Percentiles rank a stretch among this genome's conserved stretches.
phyloP scores from a whole-genome alignment of 2,113 vertebrate genomes.

The Microcebus jonahi region DNA sequence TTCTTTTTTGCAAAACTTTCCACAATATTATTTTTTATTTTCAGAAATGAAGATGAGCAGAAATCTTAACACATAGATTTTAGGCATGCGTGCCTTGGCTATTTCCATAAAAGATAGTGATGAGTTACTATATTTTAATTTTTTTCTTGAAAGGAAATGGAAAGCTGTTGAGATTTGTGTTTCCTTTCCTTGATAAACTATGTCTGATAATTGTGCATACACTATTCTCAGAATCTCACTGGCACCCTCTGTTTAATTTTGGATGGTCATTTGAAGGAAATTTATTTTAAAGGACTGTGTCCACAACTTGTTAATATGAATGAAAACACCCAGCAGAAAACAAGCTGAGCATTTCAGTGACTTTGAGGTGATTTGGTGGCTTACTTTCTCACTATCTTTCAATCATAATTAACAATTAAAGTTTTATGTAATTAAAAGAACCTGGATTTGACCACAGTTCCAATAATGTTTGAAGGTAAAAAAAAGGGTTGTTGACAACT shows the following conservation, averaged over 20 bases:
- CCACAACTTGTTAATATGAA: background rate
- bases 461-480: background rate
- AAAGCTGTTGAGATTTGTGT: background rate
- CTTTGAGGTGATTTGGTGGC: constrained; percentile 26
- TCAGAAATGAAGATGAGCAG: background rate
- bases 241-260: background rate
- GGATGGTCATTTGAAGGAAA: constrained; percentile 5
- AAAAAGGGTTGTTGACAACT: background rate
- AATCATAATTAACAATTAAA: constrained; percentile 63
- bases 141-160: constrained; percentile 14
- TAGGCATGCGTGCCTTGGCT: background rate
- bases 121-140: background rate
- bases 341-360: background rate
- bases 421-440: constrained; percentile 63
- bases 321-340: constrained; percentile 18
- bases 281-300: background rate
- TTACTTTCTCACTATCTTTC: constrained; percentile 43
- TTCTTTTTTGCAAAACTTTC: background rate
- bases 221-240: background rate
- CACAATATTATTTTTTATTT: background rate
- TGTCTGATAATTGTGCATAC: background rate
- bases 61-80: background rate
- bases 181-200: background rate
- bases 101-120: background rate
- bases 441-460: constrained; percentile 67